phyloP scores from a whole-genome alignment of 2,888 invertebrate species.

The Entomobrya proxima region DNA sequence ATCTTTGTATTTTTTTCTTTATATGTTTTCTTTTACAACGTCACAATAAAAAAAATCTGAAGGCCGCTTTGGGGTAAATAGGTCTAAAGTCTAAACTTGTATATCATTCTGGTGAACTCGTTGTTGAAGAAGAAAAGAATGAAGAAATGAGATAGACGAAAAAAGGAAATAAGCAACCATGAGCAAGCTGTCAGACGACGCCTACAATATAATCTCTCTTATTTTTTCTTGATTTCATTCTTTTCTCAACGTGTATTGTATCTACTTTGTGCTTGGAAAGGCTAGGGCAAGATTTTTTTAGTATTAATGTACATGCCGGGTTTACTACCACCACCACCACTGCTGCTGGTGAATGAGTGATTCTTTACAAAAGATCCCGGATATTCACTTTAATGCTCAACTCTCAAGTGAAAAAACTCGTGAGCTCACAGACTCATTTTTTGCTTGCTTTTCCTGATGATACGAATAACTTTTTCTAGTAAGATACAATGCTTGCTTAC shows the following conservation, averaged over 20 bases:
- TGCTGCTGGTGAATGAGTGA: conserved; percentile 17
- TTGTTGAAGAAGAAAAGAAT: not conserved
- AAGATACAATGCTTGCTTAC: not conserved
- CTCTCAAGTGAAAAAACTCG: conserved; percentile 25
- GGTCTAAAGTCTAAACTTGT: conserved; percentile 25
- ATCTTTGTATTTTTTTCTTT: not conserved
- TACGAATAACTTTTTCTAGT: not conserved
- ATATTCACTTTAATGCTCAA: conserved; percentile 40
- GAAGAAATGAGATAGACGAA: conserved; percentile 25
- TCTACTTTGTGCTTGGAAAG: not conserved
- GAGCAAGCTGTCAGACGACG: conserved; percentile 61
- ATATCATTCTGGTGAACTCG: not conserved
- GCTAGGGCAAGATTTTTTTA: not conserved
- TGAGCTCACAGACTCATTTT: conserved; percentile 7
- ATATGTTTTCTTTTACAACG: not conserved
- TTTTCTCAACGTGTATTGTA: not conserved
- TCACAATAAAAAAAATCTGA: conserved; percentile 32
- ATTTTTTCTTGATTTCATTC: not conserved
- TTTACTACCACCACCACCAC: not conserved
- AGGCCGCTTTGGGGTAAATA: conserved; percentile 42
- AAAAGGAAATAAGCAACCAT: conserved; percentile 48
- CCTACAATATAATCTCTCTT: conserved; percentile 55
- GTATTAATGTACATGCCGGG: not conserved
- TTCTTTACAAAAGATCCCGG: conserved; percentile 42
- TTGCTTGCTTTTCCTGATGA: not conserved